Base-by-base conservation (phyloP, 2,888 invertebrate species). In the Lissocephala sabroskyi region DNA sequence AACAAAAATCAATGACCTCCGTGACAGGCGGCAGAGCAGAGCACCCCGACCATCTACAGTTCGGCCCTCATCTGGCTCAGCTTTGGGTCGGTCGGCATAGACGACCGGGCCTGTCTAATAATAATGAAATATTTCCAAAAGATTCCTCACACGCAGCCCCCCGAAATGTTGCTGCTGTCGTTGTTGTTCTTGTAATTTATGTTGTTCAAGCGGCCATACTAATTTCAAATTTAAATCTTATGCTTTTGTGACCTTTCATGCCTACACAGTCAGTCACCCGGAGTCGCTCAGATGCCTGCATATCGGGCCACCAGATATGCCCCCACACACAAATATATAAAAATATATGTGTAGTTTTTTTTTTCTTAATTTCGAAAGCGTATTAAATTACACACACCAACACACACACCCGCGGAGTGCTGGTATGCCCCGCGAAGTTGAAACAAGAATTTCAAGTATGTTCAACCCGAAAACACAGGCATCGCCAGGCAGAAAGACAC, bases 361-460 rank as follows among this genome's bases (percentile, higher is more conserved):
- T 67, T 70, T 53, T 76, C 52, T 76, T 75, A 75, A 75, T 75
- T 71, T 71, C 61, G 76, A 76, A 76, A 74, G 75, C 73, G 73
- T 74, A 74, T 74, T 77, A 77, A 74, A 74, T 74, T 77, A 74
- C 73, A 58, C 52, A 61, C 55, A 59, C 49, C 33, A 42, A 43
- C 55, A 59, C 49, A 36, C 45, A 43, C 41, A 16, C 35, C 13
- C 14, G 35, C 35, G 7, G 23, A 10, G 45, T 26, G 41, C 40
- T 40, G 30, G 14, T 17, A 39, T 29, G 17, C 56, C 28, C 51
- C 41, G 7, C 28, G 37, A 37, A 68, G 59, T 62, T 65, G 76
- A 76, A 73, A 73, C 77, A 75, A 77, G 71, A 77, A 74, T 74
- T 77, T 74, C 73, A 74, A 74, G 78, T 73, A 73, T 73, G 75